These are phyloP conservation scores for Scomber scombrus DNA, from an alignment of 2,113 vertebrate species.

Conservation along the genomic window DNA sequence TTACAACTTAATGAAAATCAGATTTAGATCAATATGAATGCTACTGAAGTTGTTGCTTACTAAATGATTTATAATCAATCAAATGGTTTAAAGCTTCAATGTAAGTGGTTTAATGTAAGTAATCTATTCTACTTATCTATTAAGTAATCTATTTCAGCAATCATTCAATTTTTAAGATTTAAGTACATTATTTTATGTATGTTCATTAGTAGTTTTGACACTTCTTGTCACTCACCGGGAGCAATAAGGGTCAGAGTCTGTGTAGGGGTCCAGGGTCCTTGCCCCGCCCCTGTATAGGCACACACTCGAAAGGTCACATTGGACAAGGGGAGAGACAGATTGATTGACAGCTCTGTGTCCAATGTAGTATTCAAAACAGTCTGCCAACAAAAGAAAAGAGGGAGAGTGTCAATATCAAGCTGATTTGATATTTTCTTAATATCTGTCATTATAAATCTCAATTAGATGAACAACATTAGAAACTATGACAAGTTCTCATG, in stretches of 20 bases:
- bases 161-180: no score
- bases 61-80: not conserved
- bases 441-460: not conserved
- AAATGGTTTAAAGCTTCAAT: not conserved
- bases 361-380: slow-evolving; percentile 83
- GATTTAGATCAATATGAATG: not conserved
- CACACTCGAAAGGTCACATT: slow-evolving; percentile 88
- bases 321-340: slow-evolving; percentile 81
- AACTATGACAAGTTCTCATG: not conserved
- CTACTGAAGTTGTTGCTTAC: not conserved
- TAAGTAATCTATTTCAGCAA: not conserved
- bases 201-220: not conserved
- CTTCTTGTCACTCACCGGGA: slow-evolving; percentile 72
- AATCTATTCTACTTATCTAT: not conserved
- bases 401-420: not conserved
- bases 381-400: slow-evolving; percentile 67
- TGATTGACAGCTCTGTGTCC: slow-evolving; percentile 84
- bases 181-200: not conserved
- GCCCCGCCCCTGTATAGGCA: slow-evolving; percentile 88
- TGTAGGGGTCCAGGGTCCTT: slow-evolving; percentile 89
- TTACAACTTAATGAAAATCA: no score
- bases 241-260: slow-evolving; percentile 79
- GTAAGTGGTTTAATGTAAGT: no score
- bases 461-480: not conserved
- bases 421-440: not conserved